Conservation (phyloP, 2,888 invertebrate genomes). For the Desoria tigrina region DNA sequence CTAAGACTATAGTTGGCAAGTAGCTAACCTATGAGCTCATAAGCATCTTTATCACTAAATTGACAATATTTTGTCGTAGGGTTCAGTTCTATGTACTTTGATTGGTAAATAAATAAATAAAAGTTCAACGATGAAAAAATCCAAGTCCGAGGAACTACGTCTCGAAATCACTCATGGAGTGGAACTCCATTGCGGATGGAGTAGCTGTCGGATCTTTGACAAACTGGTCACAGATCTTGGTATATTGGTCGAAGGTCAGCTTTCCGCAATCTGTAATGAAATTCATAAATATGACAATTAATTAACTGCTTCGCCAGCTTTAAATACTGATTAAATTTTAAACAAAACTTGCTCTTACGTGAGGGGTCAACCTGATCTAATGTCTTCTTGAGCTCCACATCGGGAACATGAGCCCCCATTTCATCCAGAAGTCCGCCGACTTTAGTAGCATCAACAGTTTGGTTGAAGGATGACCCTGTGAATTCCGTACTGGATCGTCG, state of each 20-base stretch:
- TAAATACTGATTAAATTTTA: too few species aligned
- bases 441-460: slow-evolving; percentile 20
- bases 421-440: slow-evolving; percentile 16
- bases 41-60: too few species aligned
- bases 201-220: slow-evolving; percentile 26
- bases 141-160: slow-evolving; percentile 4
- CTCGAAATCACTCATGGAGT: slow-evolving; percentile 28
- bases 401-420: slow-evolving; percentile 29
- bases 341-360: slow-evolving; percentile 15
- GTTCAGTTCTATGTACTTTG: too few species aligned
- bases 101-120: too few species aligned
- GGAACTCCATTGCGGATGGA: slow-evolving; percentile 18
- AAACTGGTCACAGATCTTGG: slow-evolving; percentile 29
- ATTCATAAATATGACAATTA: neutral
- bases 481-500: slow-evolving; percentile 30
- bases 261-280: slow-evolving; percentile 20
- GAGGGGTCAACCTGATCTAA: slow-evolving; percentile 20
- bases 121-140: too few species aligned
- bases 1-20: too few species aligned
- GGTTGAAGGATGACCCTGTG: slow-evolving; percentile 22
- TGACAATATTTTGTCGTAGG: too few species aligned
- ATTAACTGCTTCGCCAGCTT: too few species aligned
- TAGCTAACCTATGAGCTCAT: too few species aligned
- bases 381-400: slow-evolving; percentile 15
- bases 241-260: slow-evolving; percentile 34